Base-by-base conservation (phyloP, 2,888 invertebrate genomes). In the Alitta virens region DNA sequence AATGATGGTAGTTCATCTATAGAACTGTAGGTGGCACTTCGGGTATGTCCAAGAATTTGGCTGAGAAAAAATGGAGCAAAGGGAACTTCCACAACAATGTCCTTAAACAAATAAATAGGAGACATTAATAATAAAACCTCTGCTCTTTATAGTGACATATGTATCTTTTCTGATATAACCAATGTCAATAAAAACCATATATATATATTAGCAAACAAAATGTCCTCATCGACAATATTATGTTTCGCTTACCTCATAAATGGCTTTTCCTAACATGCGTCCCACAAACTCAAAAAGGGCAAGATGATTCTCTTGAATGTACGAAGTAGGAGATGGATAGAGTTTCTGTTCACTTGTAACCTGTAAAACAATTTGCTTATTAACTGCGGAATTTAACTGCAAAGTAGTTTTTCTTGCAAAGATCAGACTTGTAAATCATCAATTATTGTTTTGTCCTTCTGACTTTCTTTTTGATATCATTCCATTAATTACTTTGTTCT, bases 61-160 rank as follows among this genome's bases (percentile, higher is more conserved):
- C 94, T 95, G 27, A 99, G 87, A 83, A 99, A 98, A 83, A 99
- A 99, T 40, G 95, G 92, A 0, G 99, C 98, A 81, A 99, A 96
- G 0, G 97, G 98, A 49, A 99, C 96, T 81, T 99, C 99, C 2
- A 98, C 94, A 7, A 98, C 95, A 69, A 98, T 97, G 24, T 96
- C 94, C 89, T 91, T 82, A 0, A 79, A 80, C 40, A 12, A 40
- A 40, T 40, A 40, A 40, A 40, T 40, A 40, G 16, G 40, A 9
- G 9, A 40, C 9, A 40, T 40, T 12, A 40, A n/a, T n/a, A n/a
- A n/a, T n/a, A n/a, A n/a, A n/a, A n/a, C n/a, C n/a, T n/a, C n/a
- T n/a, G n/a, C 40, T 40, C 40, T 16, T 40, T 40, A 40, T n/a
- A n/a, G n/a, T n/a, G n/a, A n/a, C n/a, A n/a, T n/a, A n/a, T n/a